Conservation (phyloP, 1,140 invertebrate genomes). For the Ephestia elutella region DNA sequence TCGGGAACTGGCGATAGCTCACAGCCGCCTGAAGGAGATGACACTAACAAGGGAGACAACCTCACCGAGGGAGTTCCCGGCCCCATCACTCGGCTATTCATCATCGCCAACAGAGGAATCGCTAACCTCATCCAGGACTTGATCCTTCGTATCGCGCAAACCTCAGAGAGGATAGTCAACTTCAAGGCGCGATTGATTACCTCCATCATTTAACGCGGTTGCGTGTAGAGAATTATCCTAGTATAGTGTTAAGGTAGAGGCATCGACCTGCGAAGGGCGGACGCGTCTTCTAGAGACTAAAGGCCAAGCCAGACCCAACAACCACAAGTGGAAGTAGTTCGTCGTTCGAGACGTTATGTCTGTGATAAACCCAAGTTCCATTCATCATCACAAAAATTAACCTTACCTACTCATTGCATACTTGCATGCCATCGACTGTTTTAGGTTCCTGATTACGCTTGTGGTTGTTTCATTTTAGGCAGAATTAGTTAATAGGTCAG, state of each 20-base stretch:
- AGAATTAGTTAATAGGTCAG: neutral
- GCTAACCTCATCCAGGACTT: conserved; percentile 89
- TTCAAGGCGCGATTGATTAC: conserved; percentile 92
- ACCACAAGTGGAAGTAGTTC: neutral
- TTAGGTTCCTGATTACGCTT: neutral
- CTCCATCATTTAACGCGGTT: conserved; percentile 82
- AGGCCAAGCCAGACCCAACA: neutral
- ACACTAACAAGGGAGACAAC: conserved; percentile 76
- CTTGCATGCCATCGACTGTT: neutral
- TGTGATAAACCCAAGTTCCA: neutral
- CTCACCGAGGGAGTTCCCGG: conserved; percentile 86
- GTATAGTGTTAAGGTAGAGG: conserved; percentile 15
- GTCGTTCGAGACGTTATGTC: neutral
- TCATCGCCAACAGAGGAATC: conserved; percentile 87
- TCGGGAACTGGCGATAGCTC: conserved; percentile 77
- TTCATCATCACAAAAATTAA: conserved; percentile 2
- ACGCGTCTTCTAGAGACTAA: conserved; percentile 5
- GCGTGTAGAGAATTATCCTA: conserved; percentile 42
- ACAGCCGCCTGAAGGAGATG: conserved; percentile 74
- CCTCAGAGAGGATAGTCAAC: conserved; percentile 91
- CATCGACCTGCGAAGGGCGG: conserved; percentile 9
- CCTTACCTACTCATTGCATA: neutral
- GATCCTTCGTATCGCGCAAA: conserved; percentile 88
- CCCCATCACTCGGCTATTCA: conserved; percentile 87
- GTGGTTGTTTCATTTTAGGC: neutral